These are phyloP conservation scores for Pristiophorus japonicus DNA, from an alignment of 2,113 vertebrate genomes.

Conservation along the genomic window DNA sequence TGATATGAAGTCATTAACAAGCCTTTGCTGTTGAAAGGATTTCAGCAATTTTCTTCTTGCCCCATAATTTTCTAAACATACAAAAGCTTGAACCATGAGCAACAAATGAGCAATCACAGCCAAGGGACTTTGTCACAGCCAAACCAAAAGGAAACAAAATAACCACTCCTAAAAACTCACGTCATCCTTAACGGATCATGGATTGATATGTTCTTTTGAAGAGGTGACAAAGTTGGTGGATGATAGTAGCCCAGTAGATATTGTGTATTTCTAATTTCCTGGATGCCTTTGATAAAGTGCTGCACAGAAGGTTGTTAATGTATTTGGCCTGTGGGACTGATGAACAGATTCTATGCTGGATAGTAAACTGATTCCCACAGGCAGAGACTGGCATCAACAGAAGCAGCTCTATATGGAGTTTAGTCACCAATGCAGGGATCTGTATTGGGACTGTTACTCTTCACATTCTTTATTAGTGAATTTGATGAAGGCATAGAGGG, in stretches of 20 bases:
- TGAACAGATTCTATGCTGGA: background rate
- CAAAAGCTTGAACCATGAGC: background rate
- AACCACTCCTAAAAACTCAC: background rate
- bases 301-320: background rate
- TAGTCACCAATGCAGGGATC: too few species aligned
- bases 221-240: background rate
- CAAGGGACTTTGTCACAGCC: background rate
- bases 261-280: background rate
- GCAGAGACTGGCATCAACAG: background rate
- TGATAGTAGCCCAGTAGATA: background rate
- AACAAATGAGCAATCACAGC: background rate
- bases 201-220: background rate
- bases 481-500: too few species aligned
- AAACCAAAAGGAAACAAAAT: background rate
- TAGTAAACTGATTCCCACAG: background rate
- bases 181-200: too few species aligned
- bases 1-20: background rate
- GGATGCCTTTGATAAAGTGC: background rate
- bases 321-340: background rate
- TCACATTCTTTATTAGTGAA: too few species aligned
- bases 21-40: background rate
- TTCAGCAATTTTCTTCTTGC: background rate
- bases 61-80: background rate
- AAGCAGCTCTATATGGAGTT: too few species aligned
- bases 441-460: too few species aligned